Evolutionary conservation across 2,888 invertebrate genomes (phyloP).

Genomic region (Allacma fusca): DNA sequence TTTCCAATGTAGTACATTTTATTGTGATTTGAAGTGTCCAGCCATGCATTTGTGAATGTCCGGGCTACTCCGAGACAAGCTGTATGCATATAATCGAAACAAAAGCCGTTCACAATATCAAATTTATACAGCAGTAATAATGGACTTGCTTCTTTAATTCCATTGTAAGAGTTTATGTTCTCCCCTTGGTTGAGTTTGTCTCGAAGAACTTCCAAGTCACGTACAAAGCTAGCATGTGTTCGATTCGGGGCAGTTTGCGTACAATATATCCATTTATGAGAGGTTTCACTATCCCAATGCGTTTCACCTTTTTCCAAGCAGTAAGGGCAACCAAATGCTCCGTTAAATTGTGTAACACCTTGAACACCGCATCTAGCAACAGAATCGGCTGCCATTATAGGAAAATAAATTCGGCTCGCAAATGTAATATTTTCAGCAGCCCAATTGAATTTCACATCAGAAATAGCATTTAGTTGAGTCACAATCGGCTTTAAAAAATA

Average conservation of each 20-base stretch:
- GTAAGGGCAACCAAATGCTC: constrained; percentile 5
- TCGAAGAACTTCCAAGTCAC: too few species aligned
- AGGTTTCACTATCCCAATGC: neutral
- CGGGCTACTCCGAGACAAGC: neutral
- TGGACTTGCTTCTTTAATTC: neutral
- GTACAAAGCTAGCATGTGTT: too few species aligned
- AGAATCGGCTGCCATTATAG: constrained; percentile 13
- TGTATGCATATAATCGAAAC: constrained; percentile 4
- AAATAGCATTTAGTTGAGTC: neutral
- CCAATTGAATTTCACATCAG: neutral
- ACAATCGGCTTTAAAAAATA: neutral
- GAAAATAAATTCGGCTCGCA: neutral
- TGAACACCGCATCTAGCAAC: constrained; percentile 14
- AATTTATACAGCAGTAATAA: neutral
- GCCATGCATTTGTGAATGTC: neutral
- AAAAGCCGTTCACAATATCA: neutral
- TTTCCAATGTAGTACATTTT: neutral
- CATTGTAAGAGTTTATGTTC: neutral
- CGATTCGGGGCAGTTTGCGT: too few species aligned
- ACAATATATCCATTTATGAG: too few species aligned
- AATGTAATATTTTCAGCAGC: neutral
- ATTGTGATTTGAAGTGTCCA: neutral
- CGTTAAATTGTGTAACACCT: constrained; percentile 8
- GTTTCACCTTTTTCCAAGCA: constrained; percentile 16
- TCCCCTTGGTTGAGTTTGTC: too few species aligned